These are phyloP conservation scores for Acronicta psi DNA, from an alignment of 2,888 invertebrate genomes.

Conservation along the genomic window DNA sequence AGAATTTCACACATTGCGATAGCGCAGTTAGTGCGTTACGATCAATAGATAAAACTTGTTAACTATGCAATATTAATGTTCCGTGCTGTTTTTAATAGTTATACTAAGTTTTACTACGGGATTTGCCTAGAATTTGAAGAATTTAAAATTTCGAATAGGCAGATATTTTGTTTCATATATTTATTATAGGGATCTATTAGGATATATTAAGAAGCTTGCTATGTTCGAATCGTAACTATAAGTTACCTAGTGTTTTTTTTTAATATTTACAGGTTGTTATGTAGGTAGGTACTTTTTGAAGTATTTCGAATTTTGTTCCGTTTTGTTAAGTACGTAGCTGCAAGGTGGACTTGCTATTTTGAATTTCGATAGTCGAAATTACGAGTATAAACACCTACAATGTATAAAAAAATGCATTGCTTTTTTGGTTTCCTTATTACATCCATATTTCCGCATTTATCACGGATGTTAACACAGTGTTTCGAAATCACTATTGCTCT, in stretches of 20 bases:
- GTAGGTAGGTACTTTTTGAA: constrained; percentile 1
- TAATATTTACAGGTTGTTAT: constrained; percentile 2
- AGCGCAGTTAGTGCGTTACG: constrained; percentile 27
- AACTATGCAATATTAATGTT: constrained; percentile 38
- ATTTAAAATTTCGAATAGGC: too few relatives aligned
- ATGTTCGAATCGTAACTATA: too few relatives aligned
- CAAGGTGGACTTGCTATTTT: neutral
- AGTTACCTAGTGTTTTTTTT: neutral
- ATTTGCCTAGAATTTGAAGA: constrained; percentile 1
- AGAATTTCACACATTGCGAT: constrained; percentile 52
- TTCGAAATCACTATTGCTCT: neutral
- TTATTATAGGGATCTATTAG: too few relatives aligned
- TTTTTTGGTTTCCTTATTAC: neutral
- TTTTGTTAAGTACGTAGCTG: constrained; percentile 6
- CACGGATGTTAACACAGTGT: neutral
- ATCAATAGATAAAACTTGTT: constrained; percentile 43
- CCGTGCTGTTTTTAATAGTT: constrained; percentile 28
- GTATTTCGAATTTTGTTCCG: constrained; percentile 8
- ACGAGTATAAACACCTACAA: too few relatives aligned
- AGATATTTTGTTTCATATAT: too few relatives aligned
- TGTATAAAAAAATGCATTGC: neutral
- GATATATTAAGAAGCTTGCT: too few relatives aligned
- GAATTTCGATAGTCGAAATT: neutral
- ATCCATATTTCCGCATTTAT: neutral
- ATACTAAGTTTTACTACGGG: constrained; percentile 15